phyloP scores from a whole-genome alignment of 2,797 vertebrate genomes.

The Sebastes steindachneri region DNA sequence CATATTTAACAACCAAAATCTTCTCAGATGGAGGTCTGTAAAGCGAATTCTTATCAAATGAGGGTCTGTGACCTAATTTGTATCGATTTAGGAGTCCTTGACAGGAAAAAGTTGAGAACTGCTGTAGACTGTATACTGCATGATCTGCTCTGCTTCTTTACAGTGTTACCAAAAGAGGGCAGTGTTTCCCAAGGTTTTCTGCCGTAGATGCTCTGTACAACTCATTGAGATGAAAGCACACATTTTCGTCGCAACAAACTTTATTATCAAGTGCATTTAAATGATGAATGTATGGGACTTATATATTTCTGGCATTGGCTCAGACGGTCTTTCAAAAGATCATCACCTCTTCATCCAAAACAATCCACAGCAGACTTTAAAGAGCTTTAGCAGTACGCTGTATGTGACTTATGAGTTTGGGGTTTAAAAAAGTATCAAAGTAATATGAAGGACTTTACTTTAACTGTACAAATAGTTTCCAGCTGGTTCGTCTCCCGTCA shows the following conservation, averaged over 20 bases:
- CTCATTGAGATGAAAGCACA: neutral
- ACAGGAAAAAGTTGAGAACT: too few species aligned
- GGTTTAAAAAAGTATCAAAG: neutral
- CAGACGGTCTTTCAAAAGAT: neutral
- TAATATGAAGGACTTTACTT: constrained; percentile 11
- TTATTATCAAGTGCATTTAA: neutral
- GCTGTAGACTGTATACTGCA: rapidly evolving
- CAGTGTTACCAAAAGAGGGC: constrained; percentile 59
- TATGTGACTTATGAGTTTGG: neutral
- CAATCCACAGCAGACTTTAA: neutral
- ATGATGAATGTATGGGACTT: neutral
- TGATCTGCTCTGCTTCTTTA: neutral
- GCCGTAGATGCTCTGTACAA: neutral
- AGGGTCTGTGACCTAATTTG: rapidly evolving
- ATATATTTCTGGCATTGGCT: neutral
- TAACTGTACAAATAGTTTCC: constrained; percentile 42
- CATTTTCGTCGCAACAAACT: neutral
- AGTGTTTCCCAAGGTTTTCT: constrained; percentile 39
- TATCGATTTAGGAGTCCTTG: too few species aligned
- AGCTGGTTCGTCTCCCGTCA: constrained; percentile 23
- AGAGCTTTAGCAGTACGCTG: neutral
- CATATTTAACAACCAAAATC: too few species aligned
- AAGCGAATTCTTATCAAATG: too few species aligned
- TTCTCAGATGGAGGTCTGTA: too few species aligned
- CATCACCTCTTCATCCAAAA: neutral